phyloP scores from a whole-genome alignment of 2,888 invertebrate species.

The Philaethria dido region DNA sequence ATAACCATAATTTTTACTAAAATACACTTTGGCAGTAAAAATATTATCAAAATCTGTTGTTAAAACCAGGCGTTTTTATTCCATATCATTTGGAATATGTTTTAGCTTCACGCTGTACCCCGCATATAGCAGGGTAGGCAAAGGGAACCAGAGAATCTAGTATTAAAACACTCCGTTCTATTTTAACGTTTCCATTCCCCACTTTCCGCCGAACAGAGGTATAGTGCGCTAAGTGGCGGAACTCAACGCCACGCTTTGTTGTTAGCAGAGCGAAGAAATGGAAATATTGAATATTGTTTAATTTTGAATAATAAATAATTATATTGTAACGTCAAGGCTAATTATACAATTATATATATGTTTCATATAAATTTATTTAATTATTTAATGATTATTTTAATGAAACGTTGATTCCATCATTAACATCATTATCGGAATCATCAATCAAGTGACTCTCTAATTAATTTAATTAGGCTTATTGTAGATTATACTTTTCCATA shows the following conservation, averaged over 20 bases:
- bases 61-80: background rate
- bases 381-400: conserved; percentile 4
- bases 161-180: no score
- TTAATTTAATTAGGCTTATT: conserved; percentile 3
- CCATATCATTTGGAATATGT: background rate
- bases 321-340: background rate
- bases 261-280: no score
- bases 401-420: background rate
- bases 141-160: no score
- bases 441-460: conserved; percentile 8
- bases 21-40: background rate
- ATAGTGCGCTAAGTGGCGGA: no score
- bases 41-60: background rate
- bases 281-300: no score
- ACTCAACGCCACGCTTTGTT: no score
- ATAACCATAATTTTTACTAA: no score
- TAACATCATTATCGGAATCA: background rate
- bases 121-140: no score
- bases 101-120: no score
- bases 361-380: background rate
- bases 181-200: no score
- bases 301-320: no score
- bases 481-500: background rate
- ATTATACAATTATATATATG: background rate
- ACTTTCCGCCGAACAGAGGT: no score